A percentile compares a stretch with the other conserved stretches of the same genome.
Conservation (phyloP, 1,140 invertebrate genomes). For the Lepidurus arcticus region DNA sequence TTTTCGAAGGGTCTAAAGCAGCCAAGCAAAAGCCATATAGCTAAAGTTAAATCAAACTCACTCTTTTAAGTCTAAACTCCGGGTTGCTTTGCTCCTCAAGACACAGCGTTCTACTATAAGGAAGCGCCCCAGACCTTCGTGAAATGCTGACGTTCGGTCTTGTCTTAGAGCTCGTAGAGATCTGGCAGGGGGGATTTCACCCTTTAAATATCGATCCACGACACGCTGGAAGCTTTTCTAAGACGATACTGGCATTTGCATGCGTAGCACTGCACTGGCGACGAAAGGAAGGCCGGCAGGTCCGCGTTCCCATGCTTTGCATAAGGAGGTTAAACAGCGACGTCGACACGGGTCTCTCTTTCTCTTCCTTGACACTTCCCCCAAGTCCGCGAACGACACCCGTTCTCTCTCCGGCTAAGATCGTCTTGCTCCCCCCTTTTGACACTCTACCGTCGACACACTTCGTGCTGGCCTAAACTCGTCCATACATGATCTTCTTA, state of each 20-base stretch:
- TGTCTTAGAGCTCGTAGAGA: neutral
- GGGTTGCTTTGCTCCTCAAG: no score
- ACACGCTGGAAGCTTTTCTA: neutral
- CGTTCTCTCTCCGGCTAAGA: neutral
- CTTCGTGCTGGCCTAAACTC: no score
- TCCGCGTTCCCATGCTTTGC: constrained; percentile 17
- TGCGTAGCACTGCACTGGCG: neutral
- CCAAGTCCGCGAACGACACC: neutral
- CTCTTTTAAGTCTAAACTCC: no score
- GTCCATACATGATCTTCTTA: no score
- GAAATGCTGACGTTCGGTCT: neutral
- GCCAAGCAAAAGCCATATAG: no score
- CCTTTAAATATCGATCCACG: neutral
- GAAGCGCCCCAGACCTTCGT: neutral
- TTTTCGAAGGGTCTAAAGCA: no score
- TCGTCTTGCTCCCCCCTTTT: neutral
- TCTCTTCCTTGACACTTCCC: constrained; percentile 12
- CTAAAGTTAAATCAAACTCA: no score
- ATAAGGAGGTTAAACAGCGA: constrained; percentile 14
- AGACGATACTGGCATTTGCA: constrained; percentile 14
- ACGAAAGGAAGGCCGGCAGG: constrained; percentile 6
- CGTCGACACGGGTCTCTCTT: neutral
- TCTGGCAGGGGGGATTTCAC: neutral
- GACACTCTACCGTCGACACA: no score
- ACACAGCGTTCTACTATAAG: no score